These are phyloP conservation scores for Etheostoma nigrum DNA, from an alignment of 2,797 vertebrate species.

Conservation along the genomic window DNA sequence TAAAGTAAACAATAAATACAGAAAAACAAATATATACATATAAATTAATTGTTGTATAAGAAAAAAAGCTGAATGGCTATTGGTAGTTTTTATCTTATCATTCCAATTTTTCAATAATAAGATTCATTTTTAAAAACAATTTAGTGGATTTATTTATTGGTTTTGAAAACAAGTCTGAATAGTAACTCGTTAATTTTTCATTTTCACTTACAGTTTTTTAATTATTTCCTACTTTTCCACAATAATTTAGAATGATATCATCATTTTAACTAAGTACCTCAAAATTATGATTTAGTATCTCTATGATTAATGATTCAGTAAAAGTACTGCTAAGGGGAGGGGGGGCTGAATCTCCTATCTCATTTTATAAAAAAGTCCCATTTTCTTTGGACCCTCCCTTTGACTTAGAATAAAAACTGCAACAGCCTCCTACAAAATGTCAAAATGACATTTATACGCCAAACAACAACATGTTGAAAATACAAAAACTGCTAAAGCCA, in stretches of 20 bases:
- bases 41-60: too few species aligned
- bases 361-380: background rate
- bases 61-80: too few species aligned
- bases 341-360: too few species aligned
- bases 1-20: too few species aligned
- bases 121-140: too few species aligned
- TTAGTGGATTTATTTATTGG: too few species aligned
- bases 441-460: background rate
- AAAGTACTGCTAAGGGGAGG: too few species aligned
- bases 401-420: background rate
- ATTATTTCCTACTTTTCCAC: background rate
- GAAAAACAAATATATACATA: too few species aligned
- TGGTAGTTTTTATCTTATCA: background rate
- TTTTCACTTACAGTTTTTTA: background rate
- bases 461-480: background rate
- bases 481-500: background rate
- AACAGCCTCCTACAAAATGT: background rate
- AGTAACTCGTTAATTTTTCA: background rate
- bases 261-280: background rate
- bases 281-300: background rate
- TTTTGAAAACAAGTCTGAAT: background rate
- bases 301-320: background rate
- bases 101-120: background rate
- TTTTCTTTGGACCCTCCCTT: background rate
- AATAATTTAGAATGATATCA: background rate